These are phyloP conservation scores for Thecocarcelia acutangulata DNA, from an alignment of 2,888 invertebrate species.

Conservation along the genomic window DNA sequence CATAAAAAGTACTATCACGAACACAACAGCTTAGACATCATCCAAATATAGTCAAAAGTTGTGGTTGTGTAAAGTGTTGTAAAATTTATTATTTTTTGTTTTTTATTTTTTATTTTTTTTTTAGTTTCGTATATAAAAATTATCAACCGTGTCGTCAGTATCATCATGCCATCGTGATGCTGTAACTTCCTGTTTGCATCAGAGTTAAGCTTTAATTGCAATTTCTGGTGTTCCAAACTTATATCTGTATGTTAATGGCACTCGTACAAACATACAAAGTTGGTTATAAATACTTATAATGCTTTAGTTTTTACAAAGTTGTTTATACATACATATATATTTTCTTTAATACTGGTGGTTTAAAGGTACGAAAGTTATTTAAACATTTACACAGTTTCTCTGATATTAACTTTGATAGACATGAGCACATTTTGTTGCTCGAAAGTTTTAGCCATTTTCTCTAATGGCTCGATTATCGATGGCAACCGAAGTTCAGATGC, in stretches of 20 bases:
- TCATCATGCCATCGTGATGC: slow-evolving; percentile 66
- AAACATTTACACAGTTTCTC: slow-evolving; percentile 35
- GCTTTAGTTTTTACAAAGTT: slow-evolving; percentile 51
- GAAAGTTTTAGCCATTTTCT: too few relatives aligned
- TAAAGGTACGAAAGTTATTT: slow-evolving; percentile 21
- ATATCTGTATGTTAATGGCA: neutral
- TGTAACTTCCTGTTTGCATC: slow-evolving; percentile 64
- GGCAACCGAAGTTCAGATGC: too few relatives aligned
- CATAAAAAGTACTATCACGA: slow-evolving; percentile 21
- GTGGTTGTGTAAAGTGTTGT: slow-evolving; percentile 28
- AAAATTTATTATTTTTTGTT: slow-evolving; percentile 1
- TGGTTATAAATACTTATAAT: slow-evolving; percentile 10
- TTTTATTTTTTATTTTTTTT: slow-evolving; percentile 11
- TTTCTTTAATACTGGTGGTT: slow-evolving; percentile 2
- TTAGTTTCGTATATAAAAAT: slow-evolving; percentile 29
- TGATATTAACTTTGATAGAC: too few relatives aligned
- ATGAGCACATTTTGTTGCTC: too few relatives aligned
- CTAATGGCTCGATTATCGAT: too few relatives aligned
- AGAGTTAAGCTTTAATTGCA: slow-evolving; percentile 69
- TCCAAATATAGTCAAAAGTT: slow-evolving; percentile 17
- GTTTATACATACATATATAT: slow-evolving; percentile 29
- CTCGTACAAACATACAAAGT: slow-evolving; percentile 4
- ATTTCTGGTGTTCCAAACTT: slow-evolving; percentile 63
- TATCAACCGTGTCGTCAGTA: slow-evolving; percentile 68
- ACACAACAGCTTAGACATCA: slow-evolving; percentile 15